Evolutionary conservation across 2,797 vertebrate species (phyloP).

Genomic region (Helicolenus hilgendorfi): DNA sequence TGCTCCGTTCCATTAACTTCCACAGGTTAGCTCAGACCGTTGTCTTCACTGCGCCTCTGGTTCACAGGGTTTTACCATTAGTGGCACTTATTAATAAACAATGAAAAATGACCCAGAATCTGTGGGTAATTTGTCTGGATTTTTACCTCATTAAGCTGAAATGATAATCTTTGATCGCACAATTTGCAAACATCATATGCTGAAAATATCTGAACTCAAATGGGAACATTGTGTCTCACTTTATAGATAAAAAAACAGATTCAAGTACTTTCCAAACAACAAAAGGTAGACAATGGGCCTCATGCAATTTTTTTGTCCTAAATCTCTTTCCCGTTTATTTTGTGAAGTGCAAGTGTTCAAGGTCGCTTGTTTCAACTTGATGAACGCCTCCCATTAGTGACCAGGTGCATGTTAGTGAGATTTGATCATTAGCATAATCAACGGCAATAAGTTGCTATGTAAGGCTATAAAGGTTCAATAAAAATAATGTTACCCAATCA

Average conservation of each 20-base stretch:
- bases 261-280: neutral
- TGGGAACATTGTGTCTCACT: neutral
- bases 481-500: neutral
- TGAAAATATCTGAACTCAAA: neutral
- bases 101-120: conserved; percentile 68
- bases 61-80: conserved; percentile 68
- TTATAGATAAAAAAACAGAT: neutral
- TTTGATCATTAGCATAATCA: neutral
- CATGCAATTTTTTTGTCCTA: neutral
- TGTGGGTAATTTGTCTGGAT: conserved; percentile 21
- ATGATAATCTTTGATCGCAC: conserved; percentile 8
- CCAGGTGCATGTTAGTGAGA: neutral
- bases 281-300: neutral
- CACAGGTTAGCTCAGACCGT: conserved; percentile 65
- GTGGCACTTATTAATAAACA: conserved; percentile 65
- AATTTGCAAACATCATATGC: conserved; percentile 1
- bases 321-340: neutral
- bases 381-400: neutral
- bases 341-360: neutral
- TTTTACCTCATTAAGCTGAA: conserved; percentile 24
- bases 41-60: conserved; percentile 63
- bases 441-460: neutral
- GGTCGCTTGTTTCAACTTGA: neutral
- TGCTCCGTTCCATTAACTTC: conserved; percentile 82
- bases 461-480: neutral